A percentile compares a stretch with the other conserved stretches of the same genome.
Evolutionary conservation across 2,113 vertebrate species (phyloP).

Genomic region (Crotophaga sulcirostris): DNA sequence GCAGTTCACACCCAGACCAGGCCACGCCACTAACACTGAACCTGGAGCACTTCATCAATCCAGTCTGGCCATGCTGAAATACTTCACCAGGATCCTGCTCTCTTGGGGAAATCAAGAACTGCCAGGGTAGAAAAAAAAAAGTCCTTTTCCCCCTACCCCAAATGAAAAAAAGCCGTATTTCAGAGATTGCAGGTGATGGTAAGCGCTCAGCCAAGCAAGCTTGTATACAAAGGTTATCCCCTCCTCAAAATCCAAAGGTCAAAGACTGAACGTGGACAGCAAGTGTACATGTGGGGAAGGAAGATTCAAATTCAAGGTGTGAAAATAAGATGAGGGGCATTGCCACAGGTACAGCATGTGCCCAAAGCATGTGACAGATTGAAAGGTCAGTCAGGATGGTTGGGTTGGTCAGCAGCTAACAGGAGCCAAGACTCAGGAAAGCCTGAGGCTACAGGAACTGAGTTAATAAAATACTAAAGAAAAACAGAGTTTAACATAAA

Average conservation of each 20-base stretch:
- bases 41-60: neutral
- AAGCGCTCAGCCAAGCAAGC: neutral
- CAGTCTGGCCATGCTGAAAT: neutral
- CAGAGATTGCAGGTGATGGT: neutral
- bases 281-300: neutral
- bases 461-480: neutral
- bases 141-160: neutral
- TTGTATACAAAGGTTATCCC: neutral
- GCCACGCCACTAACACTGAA: neutral
- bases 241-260: constrained; percentile 21
- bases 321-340: neutral
- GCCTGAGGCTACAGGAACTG: neutral
- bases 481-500: neutral
- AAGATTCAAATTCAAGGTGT: neutral
- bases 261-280: neutral
- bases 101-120: neutral
- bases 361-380: neutral
- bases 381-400: constrained; percentile 6
- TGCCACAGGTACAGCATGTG: neutral
- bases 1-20: neutral
- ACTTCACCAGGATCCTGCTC: neutral
- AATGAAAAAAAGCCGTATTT: neutral
- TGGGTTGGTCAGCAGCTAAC: neutral
- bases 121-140: neutral
- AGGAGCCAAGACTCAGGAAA: neutral